Evolutionary conservation across 2,888 invertebrate species (phyloP).

Genomic region (Diaprepes abbreviatus): DNA sequence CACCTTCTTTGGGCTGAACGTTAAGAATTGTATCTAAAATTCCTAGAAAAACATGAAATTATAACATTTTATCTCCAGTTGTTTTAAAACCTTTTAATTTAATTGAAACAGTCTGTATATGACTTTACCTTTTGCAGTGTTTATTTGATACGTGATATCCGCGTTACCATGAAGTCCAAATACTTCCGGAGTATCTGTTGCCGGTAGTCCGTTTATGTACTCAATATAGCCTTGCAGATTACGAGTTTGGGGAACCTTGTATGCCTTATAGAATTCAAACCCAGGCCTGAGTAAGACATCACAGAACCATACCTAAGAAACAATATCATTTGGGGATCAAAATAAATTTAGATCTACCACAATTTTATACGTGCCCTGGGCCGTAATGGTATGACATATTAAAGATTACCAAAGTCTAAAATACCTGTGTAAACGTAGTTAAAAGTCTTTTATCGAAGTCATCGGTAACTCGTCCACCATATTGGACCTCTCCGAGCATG

Average conservation of each 20-base stretch:
- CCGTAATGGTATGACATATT: neutral
- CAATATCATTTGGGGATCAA: too few species aligned
- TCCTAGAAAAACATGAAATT: conserved; percentile 64
- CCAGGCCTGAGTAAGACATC: conserved; percentile 87
- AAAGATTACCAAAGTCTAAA: neutral
- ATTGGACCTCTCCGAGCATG: conserved; percentile 94
- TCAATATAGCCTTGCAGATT: conserved; percentile 86
- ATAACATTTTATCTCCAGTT: too few species aligned
- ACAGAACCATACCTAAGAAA: conserved; percentile 86
- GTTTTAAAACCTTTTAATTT: too few species aligned
- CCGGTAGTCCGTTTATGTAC: conserved; percentile 87
- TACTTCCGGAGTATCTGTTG: conserved; percentile 93
- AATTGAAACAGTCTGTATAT: neutral
- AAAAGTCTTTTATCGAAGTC: conserved; percentile 95
- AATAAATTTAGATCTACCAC: neutral
- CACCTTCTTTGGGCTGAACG: conserved; percentile 97
- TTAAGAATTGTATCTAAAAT: conserved; percentile 94
- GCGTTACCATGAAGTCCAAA: conserved; percentile 97
- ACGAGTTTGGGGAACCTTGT: conserved; percentile 89
- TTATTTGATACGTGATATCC: conserved; percentile 97
- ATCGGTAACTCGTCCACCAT: conserved; percentile 91
- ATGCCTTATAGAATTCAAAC: conserved; percentile 94
- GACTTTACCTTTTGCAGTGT: conserved; percentile 86
- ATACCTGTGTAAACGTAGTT: conserved; percentile 87
- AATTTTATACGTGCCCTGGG: neutral